Base-by-base conservation (phyloP, 2,888 invertebrate species). In the Uropetala carovei region DNA sequence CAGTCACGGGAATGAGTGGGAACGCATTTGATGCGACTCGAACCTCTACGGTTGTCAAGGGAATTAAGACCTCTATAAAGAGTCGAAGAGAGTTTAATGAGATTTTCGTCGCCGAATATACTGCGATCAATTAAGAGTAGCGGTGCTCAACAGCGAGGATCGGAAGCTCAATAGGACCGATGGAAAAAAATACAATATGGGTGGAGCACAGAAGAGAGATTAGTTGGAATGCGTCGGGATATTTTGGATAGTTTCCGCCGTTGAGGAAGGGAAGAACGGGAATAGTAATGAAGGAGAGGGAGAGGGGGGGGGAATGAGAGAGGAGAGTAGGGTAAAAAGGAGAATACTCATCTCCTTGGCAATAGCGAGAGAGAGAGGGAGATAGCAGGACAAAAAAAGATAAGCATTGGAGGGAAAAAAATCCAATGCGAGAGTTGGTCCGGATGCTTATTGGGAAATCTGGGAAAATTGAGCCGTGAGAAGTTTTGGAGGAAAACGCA, bases 371-470 rank as follows among this genome's bases (percentile, higher is more conserved):
- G 84, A 57, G 91, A 92, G 64, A 92, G 57, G 30, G 56, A 60
- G 56, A 16, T 8, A 22, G 92, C 5, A 7, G n/a, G n/a, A 59
- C 18, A 43, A 16, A 82, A 30, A 59, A 91, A 30, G 91, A n/a
- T n/a, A n/a, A 86, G 85, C 59, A 30, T 59, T 84, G 86, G 86
- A 92, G 58, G 57, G n/a, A n/a, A 56, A 43, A 43, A 43, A 43
- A 43, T 43, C 43, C 43, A 27, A 16, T 7, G 75, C 16, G 83
- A 22, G 86, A 58, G n/a, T 18, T 11, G 43, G 82, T 60, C 56
- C 89, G 89, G 64, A 89, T 89, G 64, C 56, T 56, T n/a, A 89
- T 89, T 89, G 64, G 89, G 64, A 89, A 56, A 89, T 43, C 56
- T 64, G 89, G 64, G 64, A 30, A 56, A 89, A 89, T 89, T 89